Conservation (phyloP, 35 echinoderm and acorn worm genomes). For the Ophioderma brevispina region DNA sequence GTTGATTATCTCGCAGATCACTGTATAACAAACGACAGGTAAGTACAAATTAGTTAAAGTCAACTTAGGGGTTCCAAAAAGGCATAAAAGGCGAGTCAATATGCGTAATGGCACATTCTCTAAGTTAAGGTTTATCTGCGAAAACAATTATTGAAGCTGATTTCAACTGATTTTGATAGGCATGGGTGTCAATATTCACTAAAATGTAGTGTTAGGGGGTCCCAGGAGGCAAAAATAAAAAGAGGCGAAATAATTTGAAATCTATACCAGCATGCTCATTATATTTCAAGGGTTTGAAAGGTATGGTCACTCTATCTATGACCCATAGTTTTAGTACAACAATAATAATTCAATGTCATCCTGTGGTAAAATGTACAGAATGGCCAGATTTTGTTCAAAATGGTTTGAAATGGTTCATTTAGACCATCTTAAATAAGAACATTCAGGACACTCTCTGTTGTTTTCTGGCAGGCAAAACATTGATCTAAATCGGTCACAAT, state of each 20-base stretch:
- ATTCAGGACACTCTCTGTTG: too few relatives aligned
- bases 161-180: too few relatives aligned
- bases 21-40: not conserved
- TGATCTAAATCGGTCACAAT: too few relatives aligned
- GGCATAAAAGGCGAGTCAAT: not conserved
- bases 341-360: not conserved
- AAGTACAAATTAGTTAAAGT: not conserved
- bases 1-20: not conserved
- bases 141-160: not conserved
- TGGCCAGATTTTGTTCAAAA: not conserved
- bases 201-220: too few relatives aligned
- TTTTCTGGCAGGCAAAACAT: too few relatives aligned
- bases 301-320: not conserved
- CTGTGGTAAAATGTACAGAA: not conserved
- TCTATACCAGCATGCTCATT: not conserved
- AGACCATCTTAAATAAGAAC: too few relatives aligned
- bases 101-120: too few relatives aligned
- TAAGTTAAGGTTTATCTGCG: not conserved
- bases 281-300: not conserved
- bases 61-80: not conserved
- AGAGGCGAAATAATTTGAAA: not conserved
- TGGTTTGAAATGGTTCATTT: not conserved
- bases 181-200: too few relatives aligned
- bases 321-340: not conserved
- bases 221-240: not conserved